phyloP scores from a whole-genome alignment of 2,113 vertebrate genomes.

The Cinclus mexicanus region DNA sequence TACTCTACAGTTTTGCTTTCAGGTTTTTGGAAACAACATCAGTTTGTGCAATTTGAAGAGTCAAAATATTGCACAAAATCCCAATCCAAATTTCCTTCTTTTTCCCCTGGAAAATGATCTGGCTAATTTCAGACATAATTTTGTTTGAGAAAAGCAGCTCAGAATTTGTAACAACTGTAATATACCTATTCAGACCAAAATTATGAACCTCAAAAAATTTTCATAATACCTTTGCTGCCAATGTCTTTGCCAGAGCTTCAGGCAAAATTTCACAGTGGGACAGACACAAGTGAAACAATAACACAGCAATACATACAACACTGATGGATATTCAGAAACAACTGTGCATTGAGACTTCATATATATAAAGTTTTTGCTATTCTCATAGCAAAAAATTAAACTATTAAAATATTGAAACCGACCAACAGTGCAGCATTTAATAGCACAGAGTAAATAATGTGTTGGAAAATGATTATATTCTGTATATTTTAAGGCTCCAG shows the following conservation, averaged over 20 bases:
- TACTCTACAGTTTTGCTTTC: neutral
- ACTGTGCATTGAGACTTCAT: neutral
- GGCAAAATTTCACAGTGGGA: neutral
- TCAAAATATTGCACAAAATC: neutral
- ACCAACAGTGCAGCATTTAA: neutral
- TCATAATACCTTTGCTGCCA: neutral
- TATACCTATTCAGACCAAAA: neutral
- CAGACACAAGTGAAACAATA: neutral
- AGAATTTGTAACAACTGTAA: neutral
- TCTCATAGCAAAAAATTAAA: neutral
- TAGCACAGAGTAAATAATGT: neutral
- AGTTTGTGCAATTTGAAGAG: neutral
- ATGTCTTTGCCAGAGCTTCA: neutral
- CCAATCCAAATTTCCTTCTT: neutral
- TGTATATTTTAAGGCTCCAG: neutral
- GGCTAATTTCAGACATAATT: neutral
- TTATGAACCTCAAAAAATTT: neutral
- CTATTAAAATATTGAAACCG: neutral
- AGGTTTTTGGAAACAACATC: neutral
- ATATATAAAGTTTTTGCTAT: neutral
- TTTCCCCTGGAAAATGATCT: neutral
- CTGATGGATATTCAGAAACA: neutral
- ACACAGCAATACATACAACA: neutral
- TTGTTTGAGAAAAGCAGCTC: neutral
- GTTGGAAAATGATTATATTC: neutral